Conservation (phyloP, 2,888 invertebrate genomes). For the Drosophila ustulata region DNA sequence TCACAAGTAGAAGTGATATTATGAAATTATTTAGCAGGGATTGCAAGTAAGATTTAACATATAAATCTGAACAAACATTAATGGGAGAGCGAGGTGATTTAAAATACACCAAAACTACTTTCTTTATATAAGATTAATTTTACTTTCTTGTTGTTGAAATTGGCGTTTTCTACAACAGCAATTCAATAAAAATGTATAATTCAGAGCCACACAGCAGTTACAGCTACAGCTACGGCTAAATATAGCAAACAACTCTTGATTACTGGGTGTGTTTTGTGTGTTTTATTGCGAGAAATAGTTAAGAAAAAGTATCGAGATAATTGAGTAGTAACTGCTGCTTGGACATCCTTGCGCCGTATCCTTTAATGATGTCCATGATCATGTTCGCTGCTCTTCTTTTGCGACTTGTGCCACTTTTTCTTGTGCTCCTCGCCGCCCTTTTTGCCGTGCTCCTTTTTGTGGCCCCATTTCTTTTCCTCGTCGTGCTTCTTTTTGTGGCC, state of each 20-base stretch:
- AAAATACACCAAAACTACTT: no score
- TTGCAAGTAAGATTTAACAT: no score
- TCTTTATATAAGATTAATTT: no score
- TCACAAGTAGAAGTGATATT: no score
- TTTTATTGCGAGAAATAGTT: slow-evolving; percentile 36
- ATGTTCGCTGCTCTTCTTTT: slow-evolving; percentile 85
- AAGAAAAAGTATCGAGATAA: not conserved
- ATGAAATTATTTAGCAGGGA: no score
- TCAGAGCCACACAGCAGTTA: no score
- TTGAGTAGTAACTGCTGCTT: not conserved
- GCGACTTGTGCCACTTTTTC: slow-evolving; percentile 90
- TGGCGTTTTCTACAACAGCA: no score
- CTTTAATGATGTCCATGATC: slow-evolving; percentile 65
- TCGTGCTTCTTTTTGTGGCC: slow-evolving; percentile 92
- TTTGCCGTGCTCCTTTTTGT: slow-evolving; percentile 91
- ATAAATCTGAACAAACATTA: no score
- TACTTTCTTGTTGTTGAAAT: no score
- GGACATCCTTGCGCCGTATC: not conserved
- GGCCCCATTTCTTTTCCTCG: slow-evolving; percentile 91
- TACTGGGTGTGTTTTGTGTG: slow-evolving; percentile 58
- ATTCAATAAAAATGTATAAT: no score
- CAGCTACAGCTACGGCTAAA: not conserved
- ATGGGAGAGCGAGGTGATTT: no score
- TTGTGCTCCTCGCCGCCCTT: slow-evolving; percentile 92
- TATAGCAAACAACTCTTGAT: not conserved